Base-by-base conservation (phyloP, 1,140 invertebrate genomes). In the Idris sp. region DNA sequence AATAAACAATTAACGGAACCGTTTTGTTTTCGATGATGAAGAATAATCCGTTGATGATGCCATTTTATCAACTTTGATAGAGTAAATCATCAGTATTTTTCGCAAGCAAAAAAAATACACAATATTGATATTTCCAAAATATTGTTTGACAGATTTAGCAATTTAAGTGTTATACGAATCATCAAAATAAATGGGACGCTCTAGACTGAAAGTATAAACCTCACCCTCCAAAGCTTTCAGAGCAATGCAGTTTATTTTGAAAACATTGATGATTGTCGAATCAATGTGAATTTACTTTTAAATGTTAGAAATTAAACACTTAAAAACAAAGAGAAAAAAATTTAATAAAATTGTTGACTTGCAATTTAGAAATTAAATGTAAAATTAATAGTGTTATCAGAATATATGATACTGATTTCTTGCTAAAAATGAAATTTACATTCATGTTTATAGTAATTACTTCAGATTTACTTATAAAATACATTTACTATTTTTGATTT, bases 1-100 rank as follows among this genome's bases (percentile, higher is more conserved):
- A 62, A 67, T 67, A 68, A 74, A 68, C 72, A 68, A 74, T 74
- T 58, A 68, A 67, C 54, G 44, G 43, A 61, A 74, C 22, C 54
- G 54, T 53, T 65, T 46, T 41, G 36, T 46, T 51, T 54, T 58
- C 49, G 51, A 62, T 64, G 58, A 73, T 28, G 61, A 33, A 8
- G 31, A 74, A 61, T 65, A 61, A 74, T 65, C 61, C 48, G 36
- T 48, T 25, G 71, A 61, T 67, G 44, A 61, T 73, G 28, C 51
- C 15, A 54, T 43, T 64, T 64, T 59, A 30, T 59, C 18, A 22
- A 38, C 58, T 43, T 44, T 58, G 35, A 64, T 49, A 64, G n/a
- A n/a, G 49, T 44, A 46, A 53, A 71, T 56, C 49, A 62, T 56
- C 25, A 36, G 31, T 16, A n/a, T 40, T 40, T 54, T 22, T 30